phyloP scores from a whole-genome alignment of 2,113 vertebrate species.

The Tenrec ecaudatus region DNA sequence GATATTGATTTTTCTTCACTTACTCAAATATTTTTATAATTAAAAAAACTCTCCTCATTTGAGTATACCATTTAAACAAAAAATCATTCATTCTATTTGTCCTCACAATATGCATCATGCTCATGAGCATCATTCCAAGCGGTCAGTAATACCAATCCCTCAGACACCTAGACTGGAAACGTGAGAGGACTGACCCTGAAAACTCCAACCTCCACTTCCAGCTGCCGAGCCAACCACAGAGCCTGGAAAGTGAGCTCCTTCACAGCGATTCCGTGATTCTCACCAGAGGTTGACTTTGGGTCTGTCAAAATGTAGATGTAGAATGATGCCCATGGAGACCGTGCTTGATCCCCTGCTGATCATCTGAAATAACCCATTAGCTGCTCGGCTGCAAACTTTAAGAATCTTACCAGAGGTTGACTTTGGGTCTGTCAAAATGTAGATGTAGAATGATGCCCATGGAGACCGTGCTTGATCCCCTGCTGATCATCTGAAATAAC shows the following conservation, averaged over 20 bases:
- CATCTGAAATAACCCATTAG: neutral
- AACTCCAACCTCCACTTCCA: too few species aligned
- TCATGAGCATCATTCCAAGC: neutral
- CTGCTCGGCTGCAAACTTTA: neutral
- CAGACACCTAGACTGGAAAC: neutral
- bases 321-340: too few species aligned
- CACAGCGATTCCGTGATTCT: neutral
- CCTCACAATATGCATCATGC: neutral
- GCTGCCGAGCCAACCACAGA: fast-evolving
- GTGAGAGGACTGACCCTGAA: too few species aligned
- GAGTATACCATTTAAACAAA: neutral
- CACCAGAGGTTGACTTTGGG: neutral
- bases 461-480: neutral
- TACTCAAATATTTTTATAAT: neutral
- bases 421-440: neutral
- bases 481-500: neutral
- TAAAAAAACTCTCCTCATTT: neutral
- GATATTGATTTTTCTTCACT: too few species aligned
- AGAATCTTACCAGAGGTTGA: neutral
- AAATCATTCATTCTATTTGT: neutral
- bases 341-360: neutral
- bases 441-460: neutral
- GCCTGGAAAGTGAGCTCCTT: neutral
- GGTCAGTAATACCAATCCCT: fast-evolving
- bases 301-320: neutral